A percentile compares a stretch with the other conserved stretches of the same genome.
Evolutionary conservation across 2,888 invertebrate genomes (phyloP).

Genomic region (Aromia moschata): DNA sequence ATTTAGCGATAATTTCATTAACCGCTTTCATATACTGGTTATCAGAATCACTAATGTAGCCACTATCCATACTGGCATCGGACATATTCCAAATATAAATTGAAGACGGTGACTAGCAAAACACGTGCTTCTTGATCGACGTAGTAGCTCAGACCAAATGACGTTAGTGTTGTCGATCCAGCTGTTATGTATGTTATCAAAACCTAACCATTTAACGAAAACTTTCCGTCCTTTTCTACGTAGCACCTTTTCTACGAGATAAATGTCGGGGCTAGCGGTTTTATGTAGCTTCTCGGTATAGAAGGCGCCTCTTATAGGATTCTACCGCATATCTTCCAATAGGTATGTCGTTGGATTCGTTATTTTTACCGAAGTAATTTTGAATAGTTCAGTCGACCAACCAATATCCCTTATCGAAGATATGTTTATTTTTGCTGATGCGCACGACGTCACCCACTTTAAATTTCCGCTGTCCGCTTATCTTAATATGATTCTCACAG

Average conservation of each 20-base stretch:
- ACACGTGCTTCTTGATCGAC: too few relatives aligned
- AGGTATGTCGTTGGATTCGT: slow-evolving; percentile 50
- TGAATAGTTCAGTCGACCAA: slow-evolving; percentile 55
- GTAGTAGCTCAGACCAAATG: too few relatives aligned
- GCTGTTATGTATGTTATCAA: neutral
- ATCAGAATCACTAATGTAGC: too few relatives aligned
- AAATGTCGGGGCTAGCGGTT: slow-evolving; percentile 40
- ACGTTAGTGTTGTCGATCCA: neutral
- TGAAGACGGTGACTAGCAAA: too few relatives aligned
- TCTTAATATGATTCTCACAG: neutral
- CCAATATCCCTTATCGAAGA: slow-evolving; percentile 28
- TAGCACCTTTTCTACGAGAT: too few relatives aligned
- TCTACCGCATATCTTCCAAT: slow-evolving; percentile 43
- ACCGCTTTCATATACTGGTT: too few relatives aligned
- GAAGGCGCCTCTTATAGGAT: slow-evolving; percentile 46
- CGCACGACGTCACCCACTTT: neutral
- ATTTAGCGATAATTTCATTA: too few relatives aligned
- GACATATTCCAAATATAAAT: too few relatives aligned
- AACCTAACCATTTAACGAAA: too few relatives aligned
- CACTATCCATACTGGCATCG: too few relatives aligned
- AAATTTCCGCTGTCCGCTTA: neutral
- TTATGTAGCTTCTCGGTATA: slow-evolving; percentile 45
- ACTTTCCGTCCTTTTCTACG: slow-evolving; percentile 45
- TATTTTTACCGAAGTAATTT: slow-evolving; percentile 43
- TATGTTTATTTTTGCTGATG: slow-evolving; percentile 11